Evolutionary conservation across 2,888 invertebrate species (phyloP).

Genomic region (Dynastes hyllus): DNA sequence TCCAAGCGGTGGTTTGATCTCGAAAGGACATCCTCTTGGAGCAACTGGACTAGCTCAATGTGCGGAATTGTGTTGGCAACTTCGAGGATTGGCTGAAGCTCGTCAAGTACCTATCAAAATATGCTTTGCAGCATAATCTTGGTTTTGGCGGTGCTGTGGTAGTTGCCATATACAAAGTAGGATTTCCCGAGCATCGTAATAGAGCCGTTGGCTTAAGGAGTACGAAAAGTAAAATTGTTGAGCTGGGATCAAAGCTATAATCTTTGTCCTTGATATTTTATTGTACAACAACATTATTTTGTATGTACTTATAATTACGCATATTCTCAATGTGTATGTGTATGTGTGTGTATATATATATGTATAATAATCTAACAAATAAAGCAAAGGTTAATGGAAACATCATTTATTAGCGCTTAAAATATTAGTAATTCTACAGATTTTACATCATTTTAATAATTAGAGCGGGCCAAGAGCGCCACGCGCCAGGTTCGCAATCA

Average conservation of each 20-base stretch:
- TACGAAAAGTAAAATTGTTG: constrained; percentile 90
- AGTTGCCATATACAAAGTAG: constrained; percentile 90
- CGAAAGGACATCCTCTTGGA: constrained; percentile 97
- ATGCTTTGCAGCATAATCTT: constrained; percentile 97
- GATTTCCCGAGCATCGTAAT: constrained; percentile 76
- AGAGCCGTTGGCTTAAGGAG: constrained; percentile 89
- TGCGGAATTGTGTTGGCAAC: constrained; percentile 87
- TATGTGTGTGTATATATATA: too few species aligned
- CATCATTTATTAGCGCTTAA: too few species aligned
- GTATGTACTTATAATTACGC: too few species aligned
- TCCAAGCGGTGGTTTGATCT: constrained; percentile 98
- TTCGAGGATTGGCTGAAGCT: constrained; percentile 85
- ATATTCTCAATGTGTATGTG: too few species aligned
- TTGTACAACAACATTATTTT: too few species aligned
- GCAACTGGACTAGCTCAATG: constrained; percentile 93
- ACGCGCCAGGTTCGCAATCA: too few species aligned
- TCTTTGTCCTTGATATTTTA: constrained; percentile 77
- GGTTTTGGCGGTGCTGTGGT: constrained; percentile 97
- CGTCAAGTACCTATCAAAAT: constrained; percentile 80
- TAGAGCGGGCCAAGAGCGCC: too few species aligned
- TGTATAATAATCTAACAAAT: too few species aligned
- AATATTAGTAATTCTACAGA: too few species aligned
- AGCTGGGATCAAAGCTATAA: constrained; percentile 94
- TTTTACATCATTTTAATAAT: too few species aligned
- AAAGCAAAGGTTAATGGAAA: too few species aligned